Evolutionary conservation across 1,140 invertebrate species (phyloP), one percentile per base, ranked within the genome.

Genomic region (Caenorhabditis remanei): DNA sequence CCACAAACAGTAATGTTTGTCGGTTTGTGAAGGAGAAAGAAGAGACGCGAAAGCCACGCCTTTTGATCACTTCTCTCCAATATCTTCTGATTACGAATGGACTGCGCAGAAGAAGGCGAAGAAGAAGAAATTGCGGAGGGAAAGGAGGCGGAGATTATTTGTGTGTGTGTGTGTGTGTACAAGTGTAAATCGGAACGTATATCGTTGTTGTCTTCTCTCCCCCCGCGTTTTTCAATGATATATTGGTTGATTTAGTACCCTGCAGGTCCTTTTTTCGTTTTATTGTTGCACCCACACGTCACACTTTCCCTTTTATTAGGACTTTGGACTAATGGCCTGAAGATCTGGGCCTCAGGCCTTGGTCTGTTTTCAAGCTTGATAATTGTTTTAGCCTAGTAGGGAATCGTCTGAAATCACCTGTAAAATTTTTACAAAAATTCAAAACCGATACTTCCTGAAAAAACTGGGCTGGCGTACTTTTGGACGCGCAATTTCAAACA

Each of bases 1-100:
- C n/a, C 71, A 71, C 65, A 79, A 79, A 79, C 71, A 79, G 71
- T 79, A 79, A 79, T 50, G 71, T 79, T 79, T 79, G 21, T 63
- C 32, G 61, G 24, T 13, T 9, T 21, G 46, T 4, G 40, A 19
- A 14, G 8, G 71, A 6, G 46, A 9, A n/a, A 21, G 46, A 13
- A 0, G 11, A 14, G 40, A 46, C 43, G 21, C 7, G 6, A 19
- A 56, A 84, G 40, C 58, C 55, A 85, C 61, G 56, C 84, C 40
- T 84, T 16, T n/a, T 84, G 21, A 63, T 84, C 53, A 43, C 21
- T 65, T 79, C n/a, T 48, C 41, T 48, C 41, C 8, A 13, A 11
- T n/a, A 11, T 75, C 32, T 24, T 75, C 24, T 48, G 50, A 53
- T 53, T 53, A 53, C 50, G 50, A 53, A 53, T 53, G 50, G 50